Evolutionary conservation across 2,888 invertebrate genomes (phyloP), one percentile per base, ranked within the genome.

Genomic region (Parelbella ahira): DNA sequence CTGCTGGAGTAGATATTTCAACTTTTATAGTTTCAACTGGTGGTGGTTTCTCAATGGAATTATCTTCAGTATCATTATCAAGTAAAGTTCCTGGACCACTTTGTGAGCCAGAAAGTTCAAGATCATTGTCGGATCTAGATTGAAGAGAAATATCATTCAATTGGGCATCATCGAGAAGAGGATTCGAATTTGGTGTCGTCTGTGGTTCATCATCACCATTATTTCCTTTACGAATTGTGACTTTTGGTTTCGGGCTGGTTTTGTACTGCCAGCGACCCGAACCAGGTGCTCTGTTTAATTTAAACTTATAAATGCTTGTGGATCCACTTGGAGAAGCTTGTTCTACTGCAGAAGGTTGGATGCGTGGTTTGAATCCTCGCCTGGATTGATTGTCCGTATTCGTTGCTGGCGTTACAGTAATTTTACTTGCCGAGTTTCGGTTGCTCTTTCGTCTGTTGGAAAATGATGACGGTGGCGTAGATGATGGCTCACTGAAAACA

Each of bases 251-350:
- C 0, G 95, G 93, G 11, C 95, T 94, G 4, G 96, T 95, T 80
- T 95, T 96, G 75, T 96, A 96, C 58, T 95, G 94, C 96, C 96
- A 96, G 54, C 96, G 91, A 37, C 96, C 95, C 27, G 93, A 93
- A 2, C 95, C 95, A 30, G 93, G 94, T 6, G 94, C 89, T 28
- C 95, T 89, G 63, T 94, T 94, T 25, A 96, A 79, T 70, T 95
- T 96, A 59, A 95, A 93, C 77, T 94, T 94, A 65, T 93, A 94
- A 44, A 93, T 80, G 51, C 92, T 91, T 21, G 91, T 90, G 2
- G 91, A 87, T 10, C 87, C 68, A 36, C 80, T 59, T 27, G 87
- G 75, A 4, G 82, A 69, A 11, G 74, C 79, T 60, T 88, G 83
- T 52, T 92, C 92, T 1, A 89, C 86, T 49, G 89, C 67, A 44